phyloP scores from a whole-genome alignment of 2,888 invertebrate genomes.

The Macrophya alboannulata region DNA sequence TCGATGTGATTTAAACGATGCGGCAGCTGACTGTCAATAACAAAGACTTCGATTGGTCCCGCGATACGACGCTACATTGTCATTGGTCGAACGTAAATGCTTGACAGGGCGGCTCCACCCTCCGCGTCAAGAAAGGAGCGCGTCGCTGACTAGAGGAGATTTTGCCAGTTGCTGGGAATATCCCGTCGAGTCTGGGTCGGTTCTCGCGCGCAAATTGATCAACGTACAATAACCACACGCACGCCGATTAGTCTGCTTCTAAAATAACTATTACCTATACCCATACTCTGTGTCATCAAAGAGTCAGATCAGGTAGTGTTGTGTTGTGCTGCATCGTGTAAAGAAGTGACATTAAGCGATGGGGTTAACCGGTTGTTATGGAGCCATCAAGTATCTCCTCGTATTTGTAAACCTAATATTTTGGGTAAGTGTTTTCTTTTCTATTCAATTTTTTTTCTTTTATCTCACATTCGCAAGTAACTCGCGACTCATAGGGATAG shows the following conservation, averaged over 20 bases:
- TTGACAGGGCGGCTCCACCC: conserved; percentile 53
- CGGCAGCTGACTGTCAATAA: conserved; percentile 47
- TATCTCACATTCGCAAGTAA: not conserved
- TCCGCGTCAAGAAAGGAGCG: conserved; percentile 42
- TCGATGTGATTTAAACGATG: conserved; percentile 31
- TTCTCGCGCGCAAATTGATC: conserved; percentile 11
- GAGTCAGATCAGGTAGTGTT: conserved; percentile 18
- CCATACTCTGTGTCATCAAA: not conserved
- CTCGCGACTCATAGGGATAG: not conserved
- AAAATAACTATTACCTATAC: conserved; percentile 42
- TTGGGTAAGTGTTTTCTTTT: conserved; percentile 83
- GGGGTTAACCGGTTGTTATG: conserved; percentile 88
- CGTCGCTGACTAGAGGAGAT: not conserved
- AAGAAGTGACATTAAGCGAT: conserved; percentile 74
- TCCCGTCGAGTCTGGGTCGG: conserved; percentile 30
- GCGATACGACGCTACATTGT: not conserved
- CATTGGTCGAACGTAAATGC: conserved; percentile 18
- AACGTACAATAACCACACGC: not conserved
- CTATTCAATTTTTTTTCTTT: not conserved
- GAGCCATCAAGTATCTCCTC: conserved; percentile 87
- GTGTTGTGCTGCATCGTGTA: conserved; percentile 26
- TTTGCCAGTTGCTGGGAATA: conserved; percentile 51
- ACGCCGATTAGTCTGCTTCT: conserved; percentile 41
- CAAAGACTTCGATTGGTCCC: conserved; percentile 48
- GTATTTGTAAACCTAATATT: conserved; percentile 88